Conservation (phyloP, 2,797 vertebrate species). For the Bovichtus variegatus region DNA sequence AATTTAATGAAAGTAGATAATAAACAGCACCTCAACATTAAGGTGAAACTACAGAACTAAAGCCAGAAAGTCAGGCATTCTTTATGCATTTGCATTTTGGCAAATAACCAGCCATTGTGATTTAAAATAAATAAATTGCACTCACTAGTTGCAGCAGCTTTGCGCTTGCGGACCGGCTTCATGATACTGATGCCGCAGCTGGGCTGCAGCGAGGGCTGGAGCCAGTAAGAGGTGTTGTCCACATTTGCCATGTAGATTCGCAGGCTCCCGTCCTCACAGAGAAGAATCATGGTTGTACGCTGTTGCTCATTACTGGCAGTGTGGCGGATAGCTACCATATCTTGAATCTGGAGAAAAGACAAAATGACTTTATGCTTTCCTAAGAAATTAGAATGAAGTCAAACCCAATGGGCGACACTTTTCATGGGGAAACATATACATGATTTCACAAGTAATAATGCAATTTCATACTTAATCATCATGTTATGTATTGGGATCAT, state of each 20-base stretch:
- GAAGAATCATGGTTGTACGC: slow-evolving; percentile 97
- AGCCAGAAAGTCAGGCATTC: not conserved
- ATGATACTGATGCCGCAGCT: slow-evolving; percentile 97
- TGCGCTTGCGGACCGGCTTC: slow-evolving; percentile 98
- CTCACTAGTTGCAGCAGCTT: slow-evolving; percentile 92
- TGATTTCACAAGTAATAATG: not conserved
- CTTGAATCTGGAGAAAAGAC: slow-evolving; percentile 90
- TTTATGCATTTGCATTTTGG: too few relatives aligned
- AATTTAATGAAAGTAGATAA: not conserved
- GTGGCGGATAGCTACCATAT: slow-evolving; percentile 99
- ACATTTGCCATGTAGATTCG: slow-evolving; percentile 99
- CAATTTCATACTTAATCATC: not conserved
- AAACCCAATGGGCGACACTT: not conserved
- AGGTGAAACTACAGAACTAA: not conserved
- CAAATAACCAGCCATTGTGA: not conserved
- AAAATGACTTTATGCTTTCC: not conserved
- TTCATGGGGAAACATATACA: not conserved
- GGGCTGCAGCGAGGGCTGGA: slow-evolving; percentile 96
- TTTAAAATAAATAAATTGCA: not conserved
- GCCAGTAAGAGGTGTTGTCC: slow-evolving; percentile 98
- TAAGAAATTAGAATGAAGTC: not conserved
- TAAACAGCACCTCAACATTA: not conserved
- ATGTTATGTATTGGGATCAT: not conserved
- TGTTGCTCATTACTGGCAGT: slow-evolving; percentile 98
- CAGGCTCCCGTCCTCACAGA: slow-evolving; percentile 97